Evolutionary conservation across 2,797 vertebrate species (phyloP).

Genomic region (Epinephelus awoara): DNA sequence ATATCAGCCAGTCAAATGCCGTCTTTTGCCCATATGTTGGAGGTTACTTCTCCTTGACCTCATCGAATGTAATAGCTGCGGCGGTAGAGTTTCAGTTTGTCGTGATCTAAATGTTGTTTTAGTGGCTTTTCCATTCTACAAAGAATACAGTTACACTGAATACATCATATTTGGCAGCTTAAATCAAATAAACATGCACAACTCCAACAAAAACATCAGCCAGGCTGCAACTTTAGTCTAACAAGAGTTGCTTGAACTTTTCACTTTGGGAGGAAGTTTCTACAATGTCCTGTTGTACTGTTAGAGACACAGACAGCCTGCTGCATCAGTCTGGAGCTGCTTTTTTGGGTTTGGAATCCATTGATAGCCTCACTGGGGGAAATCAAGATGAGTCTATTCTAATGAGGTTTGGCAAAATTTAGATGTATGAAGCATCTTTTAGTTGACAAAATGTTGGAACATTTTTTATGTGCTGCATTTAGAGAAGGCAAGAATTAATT

Average conservation of each 20-base stretch:
- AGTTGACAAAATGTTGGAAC: too few species aligned
- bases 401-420: too few species aligned
- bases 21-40: not conserved
- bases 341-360: too few species aligned
- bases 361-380: too few species aligned
- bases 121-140: not conserved
- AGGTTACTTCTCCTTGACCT: not conserved
- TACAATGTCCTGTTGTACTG: not conserved
- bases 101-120: constrained; percentile 8
- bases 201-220: not conserved
- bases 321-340: too few species aligned
- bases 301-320: not conserved
- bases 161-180: not conserved
- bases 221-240: not conserved
- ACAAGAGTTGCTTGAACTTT: not conserved
- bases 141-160: not conserved
- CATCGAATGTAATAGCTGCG: not conserved
- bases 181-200: not conserved
- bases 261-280: not conserved
- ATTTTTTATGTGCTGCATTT: too few species aligned
- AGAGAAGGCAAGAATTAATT: too few species aligned
- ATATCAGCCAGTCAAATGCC: not conserved
- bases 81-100: not conserved
- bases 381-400: too few species aligned
- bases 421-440: too few species aligned